A percentile compares a stretch with the other conserved stretches of the same genome.
Evolutionary conservation across 2,113 vertebrate species (phyloP).

Genomic region (Odobenus rosmarus): DNA sequence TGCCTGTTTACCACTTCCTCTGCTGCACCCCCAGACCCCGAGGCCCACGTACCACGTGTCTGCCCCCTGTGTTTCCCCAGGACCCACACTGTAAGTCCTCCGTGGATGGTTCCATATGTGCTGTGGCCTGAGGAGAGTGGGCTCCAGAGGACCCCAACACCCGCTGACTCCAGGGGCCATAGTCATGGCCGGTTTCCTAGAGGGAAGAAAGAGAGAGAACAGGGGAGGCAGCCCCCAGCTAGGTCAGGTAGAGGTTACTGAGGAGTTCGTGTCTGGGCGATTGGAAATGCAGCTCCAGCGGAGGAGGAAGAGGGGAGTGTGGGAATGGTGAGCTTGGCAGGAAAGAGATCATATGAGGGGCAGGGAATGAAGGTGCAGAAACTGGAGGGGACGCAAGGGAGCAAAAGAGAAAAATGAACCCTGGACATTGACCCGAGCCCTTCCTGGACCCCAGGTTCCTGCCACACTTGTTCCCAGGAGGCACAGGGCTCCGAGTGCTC

Average conservation of each 20-base stretch:
- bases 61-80: background rate
- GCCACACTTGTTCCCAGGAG: background rate
- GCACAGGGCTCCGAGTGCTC: accelerated
- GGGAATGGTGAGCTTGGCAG: accelerated
- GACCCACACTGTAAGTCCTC: background rate
- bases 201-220: background rate
- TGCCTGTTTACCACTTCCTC: background rate
- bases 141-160: background rate
- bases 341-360: background rate
- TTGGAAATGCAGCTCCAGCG: background rate
- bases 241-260: background rate
- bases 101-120: background rate
- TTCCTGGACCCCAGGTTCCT: background rate
- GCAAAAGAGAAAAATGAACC: background rate
- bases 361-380: background rate
- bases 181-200: background rate
- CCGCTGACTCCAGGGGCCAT: background rate
- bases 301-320: background rate
- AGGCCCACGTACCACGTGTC: background rate
- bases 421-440: no score
- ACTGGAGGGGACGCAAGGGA: background rate
- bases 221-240: background rate
- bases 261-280: background rate
- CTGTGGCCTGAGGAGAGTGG: background rate
- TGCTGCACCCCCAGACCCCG: background rate